These are phyloP conservation scores for Odobenus rosmarus DNA, from an alignment of 2,113 vertebrate genomes.

Conservation along the genomic window DNA sequence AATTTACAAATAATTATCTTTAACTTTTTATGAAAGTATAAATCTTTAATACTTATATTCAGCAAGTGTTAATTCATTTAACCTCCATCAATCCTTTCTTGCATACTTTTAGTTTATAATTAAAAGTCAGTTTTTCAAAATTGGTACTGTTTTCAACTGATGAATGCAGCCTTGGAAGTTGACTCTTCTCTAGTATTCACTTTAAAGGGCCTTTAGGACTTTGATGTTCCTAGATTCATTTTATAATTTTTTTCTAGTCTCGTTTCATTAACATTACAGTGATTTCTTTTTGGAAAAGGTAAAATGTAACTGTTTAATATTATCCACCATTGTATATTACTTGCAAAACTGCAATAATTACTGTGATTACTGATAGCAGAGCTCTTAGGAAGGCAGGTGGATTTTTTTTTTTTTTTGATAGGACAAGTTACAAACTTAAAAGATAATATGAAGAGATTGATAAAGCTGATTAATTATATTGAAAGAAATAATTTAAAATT, in stretches of 20 bases:
- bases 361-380: not conserved
- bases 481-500: constrained; percentile 28
- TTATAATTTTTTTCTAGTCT: not conserved
- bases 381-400: not conserved
- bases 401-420: constrained; percentile 6
- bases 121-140: not conserved
- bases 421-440: constrained; percentile 38
- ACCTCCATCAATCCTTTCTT: not conserved
- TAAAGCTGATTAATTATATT: constrained; percentile 21
- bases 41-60: constrained; percentile 5
- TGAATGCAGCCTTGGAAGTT: not conserved
- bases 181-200: not conserved
- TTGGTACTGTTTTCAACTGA: not conserved
- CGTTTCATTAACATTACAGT: not conserved
- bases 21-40: not conserved
- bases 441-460: not conserved
- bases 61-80: constrained; percentile 25
- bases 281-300: constrained; percentile 31
- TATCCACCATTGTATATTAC: not conserved
- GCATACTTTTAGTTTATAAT: not conserved
- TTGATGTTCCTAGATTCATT: not conserved
- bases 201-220: not conserved
- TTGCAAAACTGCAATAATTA: not conserved
- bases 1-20: constrained; percentile 25
- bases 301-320: not conserved